phyloP scores from a whole-genome alignment of 2,888 invertebrate genomes.

The Archips crataeganus region DNA sequence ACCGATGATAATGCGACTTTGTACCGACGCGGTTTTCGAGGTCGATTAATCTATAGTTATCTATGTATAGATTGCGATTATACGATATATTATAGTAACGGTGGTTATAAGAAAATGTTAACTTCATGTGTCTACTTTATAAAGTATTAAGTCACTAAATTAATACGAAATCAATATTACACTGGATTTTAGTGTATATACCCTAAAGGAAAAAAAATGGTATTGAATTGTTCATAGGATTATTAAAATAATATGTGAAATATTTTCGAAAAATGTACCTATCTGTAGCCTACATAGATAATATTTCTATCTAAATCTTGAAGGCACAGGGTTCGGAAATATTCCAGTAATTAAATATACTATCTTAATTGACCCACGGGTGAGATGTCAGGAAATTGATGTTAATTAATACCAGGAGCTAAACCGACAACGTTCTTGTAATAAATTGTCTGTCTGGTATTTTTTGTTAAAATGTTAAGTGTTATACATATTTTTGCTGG shows the following conservation, averaged over 20 bases:
- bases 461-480: no score
- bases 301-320: neutral
- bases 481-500: no score
- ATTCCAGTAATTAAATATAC: neutral
- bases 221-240: no score
- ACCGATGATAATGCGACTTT: constrained; percentile 10
- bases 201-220: no score
- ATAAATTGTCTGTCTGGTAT: neutral
- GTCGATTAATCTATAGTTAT: neutral
- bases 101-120: neutral
- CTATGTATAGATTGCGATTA: constrained; percentile 17
- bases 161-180: no score
- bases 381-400: neutral
- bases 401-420: neutral
- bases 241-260: neutral
- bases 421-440: neutral
- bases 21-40: neutral
- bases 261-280: neutral
- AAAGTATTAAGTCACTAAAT: neutral
- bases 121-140: neutral
- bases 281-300: neutral
- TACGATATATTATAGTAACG: neutral
- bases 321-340: neutral
- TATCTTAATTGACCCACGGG: neutral
- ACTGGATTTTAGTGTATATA: no score